Conservation (phyloP, 1,140 invertebrate species). For the Dufourea novaeangliae region DNA sequence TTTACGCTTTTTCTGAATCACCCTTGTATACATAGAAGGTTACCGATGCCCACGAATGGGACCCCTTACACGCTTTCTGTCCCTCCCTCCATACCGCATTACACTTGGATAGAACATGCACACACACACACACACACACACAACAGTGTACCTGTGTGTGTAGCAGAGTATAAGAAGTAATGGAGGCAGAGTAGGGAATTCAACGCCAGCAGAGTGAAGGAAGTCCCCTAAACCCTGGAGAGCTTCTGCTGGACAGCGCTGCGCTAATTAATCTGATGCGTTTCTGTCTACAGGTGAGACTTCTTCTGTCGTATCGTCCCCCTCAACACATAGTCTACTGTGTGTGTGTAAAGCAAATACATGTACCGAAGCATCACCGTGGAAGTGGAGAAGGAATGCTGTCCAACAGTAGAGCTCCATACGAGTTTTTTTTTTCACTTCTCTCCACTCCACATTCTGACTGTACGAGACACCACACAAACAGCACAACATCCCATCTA, state of each 20-base stretch:
- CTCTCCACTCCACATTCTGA: not conserved
- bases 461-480: not conserved
- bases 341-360: not conserved
- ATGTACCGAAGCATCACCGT: too few relatives aligned
- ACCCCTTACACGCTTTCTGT: not conserved
- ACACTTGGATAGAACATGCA: too few relatives aligned
- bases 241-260: not conserved
- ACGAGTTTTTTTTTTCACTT: not conserved
- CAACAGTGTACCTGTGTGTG: not conserved
- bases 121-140: too few relatives aligned
- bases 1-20: too few relatives aligned
- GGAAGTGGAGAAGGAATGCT: not conserved
- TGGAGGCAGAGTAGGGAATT: not conserved
- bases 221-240: not conserved
- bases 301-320: not conserved
- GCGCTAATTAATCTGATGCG: not conserved
- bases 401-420: not conserved
- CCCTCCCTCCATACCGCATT: too few relatives aligned
- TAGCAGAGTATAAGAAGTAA: not conserved
- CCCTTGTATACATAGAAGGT: too few relatives aligned
- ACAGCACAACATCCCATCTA: not conserved
- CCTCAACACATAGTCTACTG: not conserved
- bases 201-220: not conserved
- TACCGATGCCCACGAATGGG: too few relatives aligned
- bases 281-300: not conserved